These are phyloP conservation scores for Drosophila orosa DNA, from an alignment of 1,140 invertebrate species.

Conservation along the genomic window DNA sequence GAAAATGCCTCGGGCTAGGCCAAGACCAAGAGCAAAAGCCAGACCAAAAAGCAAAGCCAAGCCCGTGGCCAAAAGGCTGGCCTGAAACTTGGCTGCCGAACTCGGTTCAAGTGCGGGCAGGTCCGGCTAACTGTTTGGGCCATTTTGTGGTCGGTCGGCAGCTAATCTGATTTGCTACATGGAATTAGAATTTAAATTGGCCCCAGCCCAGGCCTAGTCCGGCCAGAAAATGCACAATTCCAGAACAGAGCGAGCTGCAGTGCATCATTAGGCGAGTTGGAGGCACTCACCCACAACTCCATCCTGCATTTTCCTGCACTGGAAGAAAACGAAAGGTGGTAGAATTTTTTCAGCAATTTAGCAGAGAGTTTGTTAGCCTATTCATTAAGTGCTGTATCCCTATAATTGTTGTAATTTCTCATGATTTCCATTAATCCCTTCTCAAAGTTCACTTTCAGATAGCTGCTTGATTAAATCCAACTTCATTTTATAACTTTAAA, in stretches of 20 bases:
- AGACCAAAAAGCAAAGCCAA: constrained; percentile 3
- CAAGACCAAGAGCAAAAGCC: constrained; percentile 12
- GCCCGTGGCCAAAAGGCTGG: constrained; percentile 10
- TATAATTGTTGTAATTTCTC: background rate
- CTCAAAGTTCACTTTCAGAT: too few relatives aligned
- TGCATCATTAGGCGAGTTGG: constrained; percentile 70
- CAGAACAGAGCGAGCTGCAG: constrained; percentile 40
- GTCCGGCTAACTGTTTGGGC: constrained; percentile 61
- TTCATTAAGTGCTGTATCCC: too few relatives aligned
- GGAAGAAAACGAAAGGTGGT: background rate
- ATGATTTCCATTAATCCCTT: background rate
- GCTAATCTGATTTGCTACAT: constrained; percentile 79
- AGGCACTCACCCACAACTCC: constrained; percentile 47
- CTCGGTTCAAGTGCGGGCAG: constrained; percentile 15
- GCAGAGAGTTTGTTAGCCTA: background rate
- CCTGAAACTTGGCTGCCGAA: constrained; percentile 12
- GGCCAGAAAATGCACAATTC: constrained; percentile 57
- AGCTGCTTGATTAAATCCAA: background rate
- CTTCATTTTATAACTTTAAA: background rate
- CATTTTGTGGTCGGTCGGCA: constrained; percentile 53
- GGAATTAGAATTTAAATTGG: constrained; percentile 80
- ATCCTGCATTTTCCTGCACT: constrained; percentile 5
- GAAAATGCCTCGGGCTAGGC: constrained; percentile 26
- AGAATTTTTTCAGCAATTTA: background rate
- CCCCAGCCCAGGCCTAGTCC: constrained; percentile 20